Base-by-base conservation (phyloP, 2,113 vertebrate genomes). In the Ancistrus triradiatus region DNA sequence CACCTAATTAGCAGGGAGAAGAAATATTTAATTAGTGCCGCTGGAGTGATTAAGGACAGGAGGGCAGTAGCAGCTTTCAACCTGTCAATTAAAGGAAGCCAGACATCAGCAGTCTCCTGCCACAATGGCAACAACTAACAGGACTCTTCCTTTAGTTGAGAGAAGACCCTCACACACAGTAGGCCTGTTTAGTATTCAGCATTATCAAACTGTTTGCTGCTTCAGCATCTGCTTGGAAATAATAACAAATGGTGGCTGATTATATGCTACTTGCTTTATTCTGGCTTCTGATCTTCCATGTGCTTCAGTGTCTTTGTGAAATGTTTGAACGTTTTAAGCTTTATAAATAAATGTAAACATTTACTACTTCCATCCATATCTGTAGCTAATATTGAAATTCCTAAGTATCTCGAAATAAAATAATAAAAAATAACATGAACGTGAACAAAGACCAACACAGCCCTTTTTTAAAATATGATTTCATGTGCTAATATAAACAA, bases 1-100 rank as follows among this genome's bases (percentile, higher is more conserved):
- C 50, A 61, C 69, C 77, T 85, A 84, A 85, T 86, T 86, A 81
- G 74, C 71, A 71, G 64, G 78, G 71, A 78, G 76, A 74, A 80
- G 75, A 74, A 74, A 73, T 80, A 66, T 71, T 78, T 85, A 83
- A 82, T 85, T 82, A 83, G 81, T 83, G 73, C 74, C 44, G 44
- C 63, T 71, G 75, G 61, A 68, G 69, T 63, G 80, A 75, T 77
- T 80, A 70, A 71, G 67, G 80, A 79, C n/a, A 46, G 49, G 69
- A 76, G 73, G 61, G 69, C 63, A 69, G 61, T 59, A 69, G 63
- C 63, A 59, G 75, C 76, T 73, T 81, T 78, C 73, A 74, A 76
- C 76, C 74, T 79, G 78, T 82, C 83, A 85, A 77, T 81, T 80
- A 78, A 63, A 79, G 65, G 70, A 66, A 2, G 28, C 52, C 68